These are phyloP conservation scores for Cheilosia pagana DNA, from an alignment of 2,888 invertebrate genomes.

Conservation along the genomic window DNA sequence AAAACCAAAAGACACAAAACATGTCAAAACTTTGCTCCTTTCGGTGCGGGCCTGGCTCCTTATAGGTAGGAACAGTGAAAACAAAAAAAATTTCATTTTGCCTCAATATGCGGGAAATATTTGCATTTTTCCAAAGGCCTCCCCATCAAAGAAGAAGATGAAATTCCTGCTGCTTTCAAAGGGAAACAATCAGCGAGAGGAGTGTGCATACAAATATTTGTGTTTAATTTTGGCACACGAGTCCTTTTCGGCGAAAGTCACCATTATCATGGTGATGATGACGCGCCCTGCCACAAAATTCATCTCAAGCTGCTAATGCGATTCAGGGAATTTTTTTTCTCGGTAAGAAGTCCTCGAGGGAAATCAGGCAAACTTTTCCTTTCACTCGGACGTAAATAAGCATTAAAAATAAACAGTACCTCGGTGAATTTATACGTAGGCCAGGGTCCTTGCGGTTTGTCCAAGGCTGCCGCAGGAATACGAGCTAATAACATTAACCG, in stretches of 20 bases:
- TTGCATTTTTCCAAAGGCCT: slow-evolving; percentile 43
- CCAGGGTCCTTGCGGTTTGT: slow-evolving; percentile 21
- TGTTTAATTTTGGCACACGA: slow-evolving; percentile 57
- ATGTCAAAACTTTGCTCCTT: slow-evolving; percentile 1
- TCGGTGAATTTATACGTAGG: slow-evolving; percentile 57
- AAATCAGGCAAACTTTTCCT: slow-evolving; percentile 65
- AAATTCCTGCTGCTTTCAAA: slow-evolving; percentile 2
- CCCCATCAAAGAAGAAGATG: slow-evolving; percentile 47
- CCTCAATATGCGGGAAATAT: slow-evolving; percentile 51
- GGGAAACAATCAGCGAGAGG: slow-evolving; percentile 31
- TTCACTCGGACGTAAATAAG: slow-evolving; percentile 57
- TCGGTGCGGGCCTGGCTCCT: neutral
- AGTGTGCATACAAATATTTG: slow-evolving; percentile 66
- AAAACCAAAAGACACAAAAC: slow-evolving; percentile 27
- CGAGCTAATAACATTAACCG: slow-evolving; percentile 61
- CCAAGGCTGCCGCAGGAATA: slow-evolving; percentile 34
- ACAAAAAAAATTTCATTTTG: slow-evolving; percentile 64
- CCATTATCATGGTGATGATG: slow-evolving; percentile 59
- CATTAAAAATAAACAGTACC: slow-evolving; percentile 47
- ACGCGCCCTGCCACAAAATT: slow-evolving; percentile 1
- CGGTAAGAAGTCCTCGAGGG: slow-evolving; percentile 54
- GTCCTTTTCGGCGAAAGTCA: slow-evolving; percentile 23
- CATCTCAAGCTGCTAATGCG: slow-evolving; percentile 45
- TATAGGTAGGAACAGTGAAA: slow-evolving; percentile 9
- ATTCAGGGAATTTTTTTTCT: slow-evolving; percentile 48